Base-by-base conservation (phyloP, 2,113 vertebrate genomes). In the Paraplagusia blochii region DNA sequence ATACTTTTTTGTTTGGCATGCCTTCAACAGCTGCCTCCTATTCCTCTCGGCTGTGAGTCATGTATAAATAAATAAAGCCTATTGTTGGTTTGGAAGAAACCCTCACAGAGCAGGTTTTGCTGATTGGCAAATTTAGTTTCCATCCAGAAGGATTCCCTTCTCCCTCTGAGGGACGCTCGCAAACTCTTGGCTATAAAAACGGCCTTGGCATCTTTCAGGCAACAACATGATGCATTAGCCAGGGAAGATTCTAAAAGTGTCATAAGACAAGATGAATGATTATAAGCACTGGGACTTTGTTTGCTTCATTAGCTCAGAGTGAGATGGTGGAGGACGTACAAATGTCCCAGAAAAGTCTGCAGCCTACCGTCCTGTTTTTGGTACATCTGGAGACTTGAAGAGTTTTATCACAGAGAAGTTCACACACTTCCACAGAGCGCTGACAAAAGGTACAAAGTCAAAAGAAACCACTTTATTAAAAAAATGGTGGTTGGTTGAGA, bases 11-110 rank as follows among this genome's bases (percentile, higher is more conserved):
- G 14, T 58, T 8, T 46, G 7, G n/a, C 66, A 50, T 47, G 43
- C 34, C 44, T 9, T 46, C 15, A 2, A 14, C 12, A 34, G 34
- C 17, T 5, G 8, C 18, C 42, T 51, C 49, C 2, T 6, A 11
- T 53, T 13, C 16, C 56, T 13, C 16, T 58, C 11, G 16, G 16
- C 43, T 33, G 5, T 29, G 52, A 64, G 66, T 66, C 53, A 52
- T 17, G 53, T 18, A 47, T 58, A 35, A 8, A 47, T 58, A 35
- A 8, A 71, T 60, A 58, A 63, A 33, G 19, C 10, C 1, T 9
- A 46, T 43, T 53, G 36, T n/a, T 55, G 9, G 18, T 15, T 34
- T 42, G 45, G 40, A 29, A 54, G 34, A 60, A 57, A 50, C 50
- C n/a, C 33, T 43, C 13, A 14, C 13, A 12, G 49, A 2, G 22